Evolutionary conservation across 1,140 invertebrate species (phyloP).

Genomic region (Zelostemma sp.): DNA sequence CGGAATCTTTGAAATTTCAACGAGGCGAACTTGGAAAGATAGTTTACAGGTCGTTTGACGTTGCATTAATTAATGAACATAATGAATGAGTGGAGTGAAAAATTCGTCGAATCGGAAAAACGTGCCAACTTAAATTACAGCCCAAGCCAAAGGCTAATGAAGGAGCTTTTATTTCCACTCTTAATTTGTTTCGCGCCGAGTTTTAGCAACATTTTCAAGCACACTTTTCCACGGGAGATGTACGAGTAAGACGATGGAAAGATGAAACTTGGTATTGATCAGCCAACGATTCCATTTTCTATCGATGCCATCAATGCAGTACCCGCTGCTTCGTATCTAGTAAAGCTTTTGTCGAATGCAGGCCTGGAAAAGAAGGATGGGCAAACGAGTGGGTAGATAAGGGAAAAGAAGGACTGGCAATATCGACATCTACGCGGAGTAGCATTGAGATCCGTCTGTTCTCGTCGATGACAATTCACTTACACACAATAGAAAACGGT

Average conservation of each 20-base stretch:
- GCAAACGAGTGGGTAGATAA: conserved; percentile 1
- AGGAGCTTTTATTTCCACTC: no score
- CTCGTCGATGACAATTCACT: conserved; percentile 33
- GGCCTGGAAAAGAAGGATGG: conserved; percentile 1
- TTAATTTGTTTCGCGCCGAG: no score
- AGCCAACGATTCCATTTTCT: conserved; percentile 1
- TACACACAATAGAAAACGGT: conserved; percentile 34
- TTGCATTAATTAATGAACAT: no score
- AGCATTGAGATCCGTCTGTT: conserved; percentile 19
- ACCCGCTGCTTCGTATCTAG: conserved; percentile 24
- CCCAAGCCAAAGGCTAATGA: no score
- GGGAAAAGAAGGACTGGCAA: neutral
- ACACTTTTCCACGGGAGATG: no score
- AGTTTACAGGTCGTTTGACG: no score
- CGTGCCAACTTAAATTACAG: no score
- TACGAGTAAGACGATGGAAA: neutral
- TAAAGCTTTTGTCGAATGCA: conserved; percentile 29
- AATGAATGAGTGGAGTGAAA: no score
- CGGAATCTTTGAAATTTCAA: no score
- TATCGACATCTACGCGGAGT: conserved; percentile 20
- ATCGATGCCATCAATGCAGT: conserved; percentile 24
- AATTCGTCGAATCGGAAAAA: no score
- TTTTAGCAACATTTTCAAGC: no score
- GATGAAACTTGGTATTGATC: neutral
- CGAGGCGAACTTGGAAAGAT: no score